Evolutionary conservation across 2,888 invertebrate species (phyloP).

Genomic region (Ophioninae sp.): DNA sequence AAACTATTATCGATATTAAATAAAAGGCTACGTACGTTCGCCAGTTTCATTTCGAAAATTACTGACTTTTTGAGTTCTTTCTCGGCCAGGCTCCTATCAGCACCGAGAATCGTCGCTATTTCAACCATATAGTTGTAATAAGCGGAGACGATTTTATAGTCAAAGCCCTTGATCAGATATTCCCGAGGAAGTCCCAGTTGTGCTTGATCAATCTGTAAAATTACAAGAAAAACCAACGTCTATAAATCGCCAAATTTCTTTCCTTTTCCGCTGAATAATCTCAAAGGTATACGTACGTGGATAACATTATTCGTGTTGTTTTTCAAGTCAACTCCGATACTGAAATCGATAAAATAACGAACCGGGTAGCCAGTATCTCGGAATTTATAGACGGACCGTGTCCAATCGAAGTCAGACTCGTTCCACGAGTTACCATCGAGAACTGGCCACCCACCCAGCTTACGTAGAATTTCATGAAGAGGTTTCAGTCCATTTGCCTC

Average conservation of each 20-base stretch:
- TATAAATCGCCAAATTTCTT: neutral
- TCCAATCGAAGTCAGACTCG: conserved; percentile 89
- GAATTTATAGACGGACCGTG: conserved; percentile 91
- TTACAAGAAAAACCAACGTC: conserved; percentile 17
- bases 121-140: conserved; percentile 95
- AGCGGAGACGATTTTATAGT: conserved; percentile 92
- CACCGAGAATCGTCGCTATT: conserved; percentile 92
- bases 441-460: conserved; percentile 96
- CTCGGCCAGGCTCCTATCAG: conserved; percentile 86
- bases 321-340: conserved; percentile 93
- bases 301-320: conserved; percentile 92
- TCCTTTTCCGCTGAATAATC: neutral
- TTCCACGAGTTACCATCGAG: conserved; percentile 90
- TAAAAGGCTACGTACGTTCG: conserved; percentile 88
- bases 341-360: conserved; percentile 95
- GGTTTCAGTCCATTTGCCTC: conserved; percentile 90
- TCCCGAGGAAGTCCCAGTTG: conserved; percentile 92
- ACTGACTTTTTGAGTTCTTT: conserved; percentile 90
- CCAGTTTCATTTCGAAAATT: conserved; percentile 93
- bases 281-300: conserved; percentile 85
- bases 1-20: neutral
- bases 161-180: conserved; percentile 91
- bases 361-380: conserved; percentile 91
- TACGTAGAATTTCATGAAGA: conserved; percentile 86
- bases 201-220: conserved; percentile 93